phyloP scores from a whole-genome alignment of 1,140 invertebrate genomes.

The Diorhabda sublineata region DNA sequence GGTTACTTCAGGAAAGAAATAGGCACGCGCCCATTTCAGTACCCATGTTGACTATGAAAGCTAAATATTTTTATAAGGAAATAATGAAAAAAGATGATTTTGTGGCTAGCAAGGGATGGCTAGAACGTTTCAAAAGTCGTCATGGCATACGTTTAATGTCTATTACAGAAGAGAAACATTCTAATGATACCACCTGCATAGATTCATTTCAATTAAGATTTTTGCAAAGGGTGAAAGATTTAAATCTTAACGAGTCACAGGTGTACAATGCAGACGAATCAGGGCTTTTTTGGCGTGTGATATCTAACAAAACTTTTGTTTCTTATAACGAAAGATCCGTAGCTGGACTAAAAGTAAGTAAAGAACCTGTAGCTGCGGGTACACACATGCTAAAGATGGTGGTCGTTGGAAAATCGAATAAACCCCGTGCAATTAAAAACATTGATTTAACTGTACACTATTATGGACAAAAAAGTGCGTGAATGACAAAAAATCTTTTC shows the following conservation, averaged over 20 bases:
- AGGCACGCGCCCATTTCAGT: constrained; percentile 15
- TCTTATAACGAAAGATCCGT: constrained; percentile 36
- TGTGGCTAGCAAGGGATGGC: constrained; percentile 36
- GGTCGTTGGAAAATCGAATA: constrained; percentile 44
- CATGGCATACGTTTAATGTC: constrained; percentile 19
- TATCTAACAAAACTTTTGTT: constrained; percentile 22
- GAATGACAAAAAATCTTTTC: constrained; percentile 44
- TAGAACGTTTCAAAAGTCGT: constrained; percentile 15
- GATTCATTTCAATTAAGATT: constrained; percentile 16
- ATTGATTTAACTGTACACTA: too few relatives aligned
- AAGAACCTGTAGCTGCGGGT: constrained; percentile 34
- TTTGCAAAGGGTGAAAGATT: too few relatives aligned
- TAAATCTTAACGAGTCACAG: constrained; percentile 28
- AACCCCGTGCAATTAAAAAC: constrained; percentile 36
- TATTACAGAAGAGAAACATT: constrained; percentile 4
- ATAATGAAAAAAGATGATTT: constrained; percentile 44
- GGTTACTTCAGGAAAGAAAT: constrained; percentile 42
- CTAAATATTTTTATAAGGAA: constrained; percentile 26
- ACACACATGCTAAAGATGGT: constrained; percentile 24
- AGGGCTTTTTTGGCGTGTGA: constrained; percentile 11
- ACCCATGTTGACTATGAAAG: constrained; percentile 34
- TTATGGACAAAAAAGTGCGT: constrained; percentile 35
- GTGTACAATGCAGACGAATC: constrained; percentile 49
- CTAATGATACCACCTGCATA: constrained; percentile 15
- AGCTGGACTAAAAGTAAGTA: constrained; percentile 40